Conservation (phyloP, 2,113 vertebrate genomes). For the Orcinus orca region DNA sequence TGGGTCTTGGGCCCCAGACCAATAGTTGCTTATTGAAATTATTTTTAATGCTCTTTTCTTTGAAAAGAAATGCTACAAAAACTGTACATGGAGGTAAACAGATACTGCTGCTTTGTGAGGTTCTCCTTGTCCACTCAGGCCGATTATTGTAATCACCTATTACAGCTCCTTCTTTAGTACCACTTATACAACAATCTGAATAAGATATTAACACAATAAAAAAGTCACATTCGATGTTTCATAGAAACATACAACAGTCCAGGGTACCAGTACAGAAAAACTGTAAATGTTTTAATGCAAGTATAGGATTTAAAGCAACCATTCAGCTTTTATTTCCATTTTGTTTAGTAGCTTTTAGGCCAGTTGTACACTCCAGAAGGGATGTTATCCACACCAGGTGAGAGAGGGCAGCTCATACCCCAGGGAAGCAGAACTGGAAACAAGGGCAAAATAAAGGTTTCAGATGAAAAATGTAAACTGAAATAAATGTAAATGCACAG, state of each 20-base stretch:
- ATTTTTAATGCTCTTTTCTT: background rate
- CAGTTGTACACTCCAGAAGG: background rate
- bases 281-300: no score
- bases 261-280: no score
- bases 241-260: no score
- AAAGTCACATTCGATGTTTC: no score
- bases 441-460: background rate
- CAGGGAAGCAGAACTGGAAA: background rate
- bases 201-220: no score
- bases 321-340: constrained; percentile 1
- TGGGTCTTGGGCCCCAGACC: background rate
- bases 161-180: background rate
- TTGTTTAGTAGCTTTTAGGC: background rate
- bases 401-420: background rate
- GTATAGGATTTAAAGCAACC: background rate
- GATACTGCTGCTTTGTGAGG: background rate
- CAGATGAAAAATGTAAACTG: constrained; percentile 19
- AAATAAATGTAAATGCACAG: constrained; percentile 1
- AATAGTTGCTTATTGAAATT: background rate
- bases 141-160: background rate
- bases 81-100: background rate
- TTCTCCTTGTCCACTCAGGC: background rate
- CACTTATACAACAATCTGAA: no score
- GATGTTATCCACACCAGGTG: background rate
- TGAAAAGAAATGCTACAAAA: background rate